Base-by-base conservation (phyloP, 2,888 invertebrate species). In the Mongoloraphidia duomilia region DNA sequence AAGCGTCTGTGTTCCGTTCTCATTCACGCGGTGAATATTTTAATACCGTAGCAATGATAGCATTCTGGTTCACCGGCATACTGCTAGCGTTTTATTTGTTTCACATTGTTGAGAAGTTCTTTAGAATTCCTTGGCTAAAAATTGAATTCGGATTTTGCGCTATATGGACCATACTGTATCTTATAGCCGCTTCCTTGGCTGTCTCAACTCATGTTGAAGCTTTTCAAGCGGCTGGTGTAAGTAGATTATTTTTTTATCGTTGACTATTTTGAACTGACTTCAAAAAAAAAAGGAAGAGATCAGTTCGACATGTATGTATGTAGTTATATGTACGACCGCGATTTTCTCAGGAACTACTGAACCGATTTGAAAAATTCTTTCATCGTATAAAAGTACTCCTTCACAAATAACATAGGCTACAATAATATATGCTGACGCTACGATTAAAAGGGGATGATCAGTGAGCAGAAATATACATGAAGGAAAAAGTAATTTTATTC, bases 61-160 rank as follows among this genome's bases (percentile, higher is more conserved):
- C 84, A 13, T 85, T 93, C 65, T 89, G 89, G 84, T 81, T 87
- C 61, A 87, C 88, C 8, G 80, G 82, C 37, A 79, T 87, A 54
- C 68, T 92, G 46, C 73, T 92, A 12, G 76, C 79, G 2, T 73
- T 89, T 50, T 93, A 92, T 65, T 64, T 90, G 53, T 88, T 91
- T 68, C 91, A 92, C 64, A 74, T 91, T 33, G 75, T 92, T 53
- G 92, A 92, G 69, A 85, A 84, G 65, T 79, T 85, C 63, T 82
- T 81, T 64, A 82, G 78, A 67, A 82, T 92, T 58, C 91, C 91
- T 2, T 92, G 92, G 91, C 69, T 91, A 51, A 82, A 81, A 67
- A 76, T 86, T 54, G 91, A 92, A 71, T 76, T 89, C 54, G 69
- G 75, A 2, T 90, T 80, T 69, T 84, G 85, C 62, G 74, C 74